A percentile compares a stretch with the other conserved stretches of the same genome.
Evolutionary conservation across 2,888 invertebrate genomes (phyloP).

Genomic region (Caenorhabditis auriculariae): DNA sequence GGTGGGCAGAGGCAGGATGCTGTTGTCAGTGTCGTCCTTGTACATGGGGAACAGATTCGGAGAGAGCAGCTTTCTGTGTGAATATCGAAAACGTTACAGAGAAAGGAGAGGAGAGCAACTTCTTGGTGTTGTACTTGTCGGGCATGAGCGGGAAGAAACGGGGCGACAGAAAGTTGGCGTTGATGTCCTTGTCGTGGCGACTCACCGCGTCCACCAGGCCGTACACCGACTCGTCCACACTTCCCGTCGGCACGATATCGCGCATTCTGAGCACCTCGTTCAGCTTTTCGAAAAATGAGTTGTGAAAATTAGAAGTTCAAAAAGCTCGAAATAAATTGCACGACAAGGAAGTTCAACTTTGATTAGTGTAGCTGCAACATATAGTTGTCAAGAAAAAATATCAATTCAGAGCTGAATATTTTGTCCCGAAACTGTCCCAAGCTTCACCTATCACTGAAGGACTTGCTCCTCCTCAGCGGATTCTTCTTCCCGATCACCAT

Average conservation of each 20-base stretch:
- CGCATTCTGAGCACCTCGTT: too few species aligned
- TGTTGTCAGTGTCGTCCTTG: slow-evolving; percentile 39
- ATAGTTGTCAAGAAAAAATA: too few species aligned
- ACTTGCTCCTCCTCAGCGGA: slow-evolving; percentile 24
- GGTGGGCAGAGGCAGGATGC: slow-evolving; percentile 28
- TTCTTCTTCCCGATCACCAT: slow-evolving; percentile 46
- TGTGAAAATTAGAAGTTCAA: too few species aligned
- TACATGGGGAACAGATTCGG: slow-evolving; percentile 48
- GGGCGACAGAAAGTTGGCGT: slow-evolving; percentile 46
- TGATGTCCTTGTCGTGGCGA: slow-evolving; percentile 37
- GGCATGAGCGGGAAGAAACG: slow-evolving; percentile 46
- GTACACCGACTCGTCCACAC: slow-evolving; percentile 31
- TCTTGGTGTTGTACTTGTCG: slow-evolving; percentile 26
- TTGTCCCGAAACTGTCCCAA: too few species aligned
- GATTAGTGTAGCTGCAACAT: too few species aligned
- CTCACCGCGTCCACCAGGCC: slow-evolving; percentile 40
- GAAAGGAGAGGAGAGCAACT: slow-evolving; percentile 5
- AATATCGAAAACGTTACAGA: background rate
- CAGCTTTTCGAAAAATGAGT: too few species aligned
- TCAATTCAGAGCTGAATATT: too few species aligned
- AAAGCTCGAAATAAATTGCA: too few species aligned
- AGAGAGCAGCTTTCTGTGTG: slow-evolving; percentile 40
- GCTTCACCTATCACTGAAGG: slow-evolving; percentile 22
- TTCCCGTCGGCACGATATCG: slow-evolving; percentile 31
- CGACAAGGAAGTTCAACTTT: too few species aligned